A percentile compares a stretch with the other conserved stretches of the same genome.
These are phyloP conservation scores for Chiloscyllium punctatum DNA, from an alignment of 2,797 vertebrate genomes.

Conservation along the genomic window DNA sequence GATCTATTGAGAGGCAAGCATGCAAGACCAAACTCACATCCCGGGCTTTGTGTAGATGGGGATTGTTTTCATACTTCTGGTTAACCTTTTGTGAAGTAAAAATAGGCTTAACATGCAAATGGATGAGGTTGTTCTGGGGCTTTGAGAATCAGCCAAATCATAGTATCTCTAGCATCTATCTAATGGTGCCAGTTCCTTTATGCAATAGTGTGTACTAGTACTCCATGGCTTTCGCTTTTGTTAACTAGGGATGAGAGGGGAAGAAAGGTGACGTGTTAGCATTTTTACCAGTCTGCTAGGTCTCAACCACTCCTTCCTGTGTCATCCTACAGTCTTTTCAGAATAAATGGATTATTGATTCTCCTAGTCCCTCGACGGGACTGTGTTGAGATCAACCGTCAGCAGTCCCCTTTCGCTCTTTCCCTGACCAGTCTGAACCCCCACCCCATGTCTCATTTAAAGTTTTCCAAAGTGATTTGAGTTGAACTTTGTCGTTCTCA, in stretches of 20 bases:
- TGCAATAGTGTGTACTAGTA: not conserved
- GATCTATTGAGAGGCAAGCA: slow-evolving; percentile 36
- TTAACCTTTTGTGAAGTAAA: slow-evolving; percentile 30
- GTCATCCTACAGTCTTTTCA: not conserved
- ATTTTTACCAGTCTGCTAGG: not conserved
- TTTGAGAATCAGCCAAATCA: slow-evolving; percentile 24
- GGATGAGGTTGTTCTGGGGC: slow-evolving; percentile 24
- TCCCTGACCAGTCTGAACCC: not conserved
- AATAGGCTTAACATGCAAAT: slow-evolving; percentile 37
- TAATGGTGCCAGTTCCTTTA: slow-evolving; percentile 22
- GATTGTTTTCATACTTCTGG: slow-evolving; percentile 36
- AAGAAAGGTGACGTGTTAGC: not conserved
- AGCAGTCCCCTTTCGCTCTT: not conserved
- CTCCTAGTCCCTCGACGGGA: not conserved
- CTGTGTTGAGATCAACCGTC: not conserved
- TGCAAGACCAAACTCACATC: slow-evolving; percentile 36
- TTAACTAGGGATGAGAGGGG: not conserved
- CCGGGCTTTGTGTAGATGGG: slow-evolving; percentile 16
- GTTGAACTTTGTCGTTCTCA: not conserved
- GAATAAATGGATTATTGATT: not conserved
- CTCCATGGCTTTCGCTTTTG: not conserved
- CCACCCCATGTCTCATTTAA: not conserved
- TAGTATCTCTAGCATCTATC: slow-evolving; percentile 8
- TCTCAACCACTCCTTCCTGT: not conserved
- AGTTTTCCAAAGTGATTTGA: not conserved